Evolutionary conservation across 1,140 invertebrate species (phyloP).

Genomic region (Drosophila sucinea): DNA sequence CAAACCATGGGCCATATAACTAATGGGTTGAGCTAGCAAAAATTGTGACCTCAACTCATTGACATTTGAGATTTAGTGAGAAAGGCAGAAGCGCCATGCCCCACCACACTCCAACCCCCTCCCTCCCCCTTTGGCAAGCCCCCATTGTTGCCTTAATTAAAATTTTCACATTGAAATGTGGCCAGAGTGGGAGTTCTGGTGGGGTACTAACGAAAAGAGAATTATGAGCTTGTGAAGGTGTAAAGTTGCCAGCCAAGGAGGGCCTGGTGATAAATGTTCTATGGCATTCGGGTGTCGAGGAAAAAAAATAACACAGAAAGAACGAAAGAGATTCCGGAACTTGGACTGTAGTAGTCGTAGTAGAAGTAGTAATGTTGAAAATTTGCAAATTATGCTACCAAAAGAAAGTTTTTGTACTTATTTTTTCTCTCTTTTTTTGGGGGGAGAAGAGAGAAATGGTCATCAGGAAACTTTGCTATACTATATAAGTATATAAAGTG

Average conservation of each 20-base stretch:
- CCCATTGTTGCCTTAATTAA: conserved; percentile 70
- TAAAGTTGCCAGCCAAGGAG: conserved; percentile 26
- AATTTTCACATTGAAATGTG: conserved; percentile 57
- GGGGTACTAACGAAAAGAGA: not conserved
- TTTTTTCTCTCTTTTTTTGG: not conserved
- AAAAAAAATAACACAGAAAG: not conserved
- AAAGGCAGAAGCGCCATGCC: not conserved
- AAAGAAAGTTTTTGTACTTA: conserved; percentile 11
- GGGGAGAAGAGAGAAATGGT: not conserved
- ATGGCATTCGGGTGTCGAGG: conserved; percentile 23
- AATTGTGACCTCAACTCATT: conserved; percentile 75
- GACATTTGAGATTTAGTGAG: conserved; percentile 68
- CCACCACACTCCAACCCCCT: conserved; percentile 4
- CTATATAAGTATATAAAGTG: not conserved
- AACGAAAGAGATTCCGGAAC: conserved; percentile 9
- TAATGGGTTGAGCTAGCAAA: conserved; percentile 58
- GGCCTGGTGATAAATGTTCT: conserved; percentile 20
- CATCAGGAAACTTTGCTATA: not conserved
- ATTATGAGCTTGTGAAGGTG: conserved; percentile 35
- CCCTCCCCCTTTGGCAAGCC: not conserved
- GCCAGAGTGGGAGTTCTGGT: not conserved
- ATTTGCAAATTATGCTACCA: conserved; percentile 32
- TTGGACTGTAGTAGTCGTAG: not conserved
- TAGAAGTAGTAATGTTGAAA: conserved; percentile 37
- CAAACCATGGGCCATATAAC: conserved; percentile 9